A percentile compares a stretch with the other conserved stretches of the same genome.
These are phyloP conservation scores for Coptodon bakossiorum DNA, from an alignment of 2,113 vertebrate species.

Conservation along the genomic window DNA sequence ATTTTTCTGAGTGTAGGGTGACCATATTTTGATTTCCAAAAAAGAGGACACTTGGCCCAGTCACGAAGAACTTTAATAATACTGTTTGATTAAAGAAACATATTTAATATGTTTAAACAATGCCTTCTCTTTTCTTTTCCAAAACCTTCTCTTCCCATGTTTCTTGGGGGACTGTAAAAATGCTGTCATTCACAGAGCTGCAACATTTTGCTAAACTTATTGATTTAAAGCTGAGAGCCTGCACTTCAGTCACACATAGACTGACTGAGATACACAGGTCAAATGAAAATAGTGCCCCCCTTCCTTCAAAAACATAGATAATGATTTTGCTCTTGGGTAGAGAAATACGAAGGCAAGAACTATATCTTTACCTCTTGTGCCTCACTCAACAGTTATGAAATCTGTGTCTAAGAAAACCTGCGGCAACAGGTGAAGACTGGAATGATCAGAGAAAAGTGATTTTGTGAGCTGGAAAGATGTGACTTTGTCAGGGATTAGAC, in stretches of 20 bases:
- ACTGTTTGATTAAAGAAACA: no score
- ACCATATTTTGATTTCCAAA: no score
- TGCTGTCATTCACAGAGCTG: no score
- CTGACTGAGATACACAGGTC: background rate
- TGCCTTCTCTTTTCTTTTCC: background rate
- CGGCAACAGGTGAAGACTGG: background rate
- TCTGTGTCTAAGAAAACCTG: background rate
- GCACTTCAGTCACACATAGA: background rate
- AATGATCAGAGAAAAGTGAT: rapidly evolving
- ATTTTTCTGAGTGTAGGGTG: no score
- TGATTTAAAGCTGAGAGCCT: background rate
- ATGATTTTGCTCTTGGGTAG: background rate
- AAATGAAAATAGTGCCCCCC: background rate
- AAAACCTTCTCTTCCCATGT: background rate
- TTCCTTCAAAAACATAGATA: background rate
- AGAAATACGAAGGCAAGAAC: no score
- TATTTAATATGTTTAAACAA: no score
- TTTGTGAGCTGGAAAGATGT: background rate
- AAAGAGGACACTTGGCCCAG: background rate
- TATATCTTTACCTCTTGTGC: no score
- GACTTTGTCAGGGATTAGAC: background rate
- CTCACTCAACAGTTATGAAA: no score
- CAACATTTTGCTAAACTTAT: background rate
- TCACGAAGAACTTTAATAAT: no score
- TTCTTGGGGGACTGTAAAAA: no score